These are phyloP conservation scores for Sparidentex hasta DNA, from an alignment of 2,797 vertebrate genomes.

Conservation along the genomic window DNA sequence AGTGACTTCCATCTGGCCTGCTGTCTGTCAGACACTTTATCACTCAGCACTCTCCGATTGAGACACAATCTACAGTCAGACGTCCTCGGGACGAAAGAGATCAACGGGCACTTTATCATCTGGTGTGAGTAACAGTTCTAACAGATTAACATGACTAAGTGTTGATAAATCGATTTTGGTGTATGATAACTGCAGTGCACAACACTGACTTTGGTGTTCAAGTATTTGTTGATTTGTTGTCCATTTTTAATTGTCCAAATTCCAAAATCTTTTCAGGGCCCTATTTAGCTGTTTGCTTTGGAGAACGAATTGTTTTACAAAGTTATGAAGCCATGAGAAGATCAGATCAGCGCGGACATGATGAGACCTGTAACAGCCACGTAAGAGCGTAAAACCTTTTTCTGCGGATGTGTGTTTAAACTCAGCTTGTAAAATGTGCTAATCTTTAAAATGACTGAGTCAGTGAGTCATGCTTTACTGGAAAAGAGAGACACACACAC, in stretches of 20 bases:
- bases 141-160: slow-evolving; percentile 5
- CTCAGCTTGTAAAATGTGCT: slow-evolving; percentile 52
- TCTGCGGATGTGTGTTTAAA: slow-evolving; percentile 22
- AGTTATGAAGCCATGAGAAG: background rate
- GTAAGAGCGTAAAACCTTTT: slow-evolving; percentile 15
- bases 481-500: slow-evolving; percentile 47
- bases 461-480: slow-evolving; percentile 72
- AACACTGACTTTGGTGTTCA: too few relatives aligned
- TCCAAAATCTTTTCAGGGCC: background rate
- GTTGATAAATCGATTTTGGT: fast-evolving
- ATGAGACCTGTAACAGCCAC: slow-evolving; percentile 29
- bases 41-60: slow-evolving; percentile 39
- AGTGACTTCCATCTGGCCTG: slow-evolving; percentile 52
- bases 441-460: slow-evolving; percentile 50
- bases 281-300: background rate
- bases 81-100: slow-evolving; percentile 10
- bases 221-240: slow-evolving; percentile 11
- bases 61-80: slow-evolving; percentile 37
- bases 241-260: background rate
- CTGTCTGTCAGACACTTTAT: slow-evolving; percentile 57
- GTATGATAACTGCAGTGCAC: background rate
- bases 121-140: slow-evolving; percentile 16
- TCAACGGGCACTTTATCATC: slow-evolving; percentile 19
- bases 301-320: slow-evolving; percentile 1
- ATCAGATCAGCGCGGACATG: slow-evolving; percentile 31